These are phyloP conservation scores for Apis dorsata DNA, from an alignment of 1,140 invertebrate species.

Conservation along the genomic window DNA sequence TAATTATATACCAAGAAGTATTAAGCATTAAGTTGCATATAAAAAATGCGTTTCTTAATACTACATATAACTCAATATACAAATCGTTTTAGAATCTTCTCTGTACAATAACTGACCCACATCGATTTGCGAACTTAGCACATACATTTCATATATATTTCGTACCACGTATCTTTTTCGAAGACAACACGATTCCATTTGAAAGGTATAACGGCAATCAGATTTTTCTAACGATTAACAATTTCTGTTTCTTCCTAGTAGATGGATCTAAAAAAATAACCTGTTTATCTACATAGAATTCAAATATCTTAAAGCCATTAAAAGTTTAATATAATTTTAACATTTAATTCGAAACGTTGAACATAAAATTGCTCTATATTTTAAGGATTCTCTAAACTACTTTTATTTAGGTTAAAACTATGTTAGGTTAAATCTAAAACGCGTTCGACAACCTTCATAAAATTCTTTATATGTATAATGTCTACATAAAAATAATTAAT, in stretches of 20 bases:
- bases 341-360: background rate
- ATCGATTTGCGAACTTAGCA: conserved; percentile 49
- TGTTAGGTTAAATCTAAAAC: background rate
- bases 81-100: conserved; percentile 13
- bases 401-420: fast-evolving
- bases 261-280: background rate
- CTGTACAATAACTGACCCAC: conserved; percentile 62
- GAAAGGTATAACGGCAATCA: conserved; percentile 69
- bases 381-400: background rate
- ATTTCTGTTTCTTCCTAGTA: background rate
- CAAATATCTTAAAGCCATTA: background rate
- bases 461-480: too few species aligned
- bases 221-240: conserved; percentile 48
- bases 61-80: background rate
- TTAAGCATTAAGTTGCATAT: conserved; percentile 3
- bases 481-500: too few species aligned
- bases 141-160: conserved; percentile 41
- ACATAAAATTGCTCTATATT: background rate
- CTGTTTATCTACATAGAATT: background rate
- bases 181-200: conserved; percentile 65
- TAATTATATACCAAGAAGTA: conserved; percentile 17
- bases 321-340: background rate
- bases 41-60: conserved; percentile 1
- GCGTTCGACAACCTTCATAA: background rate
- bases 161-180: conserved; percentile 63